phyloP scores from a whole-genome alignment of 2,797 vertebrate genomes.

The Loriculus beryllinus region DNA sequence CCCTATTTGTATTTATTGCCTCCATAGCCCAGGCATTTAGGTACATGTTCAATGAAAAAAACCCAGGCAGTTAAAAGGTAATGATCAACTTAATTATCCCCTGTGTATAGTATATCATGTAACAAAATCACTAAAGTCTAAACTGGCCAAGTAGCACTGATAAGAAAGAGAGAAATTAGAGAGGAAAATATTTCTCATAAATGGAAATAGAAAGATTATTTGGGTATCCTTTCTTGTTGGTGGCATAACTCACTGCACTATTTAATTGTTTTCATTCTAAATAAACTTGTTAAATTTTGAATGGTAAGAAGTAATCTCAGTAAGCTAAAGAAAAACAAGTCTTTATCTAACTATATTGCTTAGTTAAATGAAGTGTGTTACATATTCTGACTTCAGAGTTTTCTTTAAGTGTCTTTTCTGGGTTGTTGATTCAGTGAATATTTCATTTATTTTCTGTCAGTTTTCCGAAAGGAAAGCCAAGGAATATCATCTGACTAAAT shows the following conservation, averaged over 20 bases:
- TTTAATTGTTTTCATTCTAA: background rate
- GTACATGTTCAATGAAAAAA: background rate
- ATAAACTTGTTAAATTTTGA: background rate
- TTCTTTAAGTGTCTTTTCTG: background rate
- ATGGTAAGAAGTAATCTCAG: background rate
- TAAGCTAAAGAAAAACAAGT: background rate
- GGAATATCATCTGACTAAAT: constrained; percentile 61
- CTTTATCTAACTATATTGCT: background rate
- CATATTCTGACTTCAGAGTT: constrained; percentile 24
- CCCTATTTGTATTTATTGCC: background rate
- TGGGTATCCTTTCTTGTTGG: background rate
- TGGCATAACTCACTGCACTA: background rate
- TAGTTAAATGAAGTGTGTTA: background rate
- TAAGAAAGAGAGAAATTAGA: background rate
- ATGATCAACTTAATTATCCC: background rate
- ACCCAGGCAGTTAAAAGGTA: background rate
- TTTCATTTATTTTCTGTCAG: constrained; percentile 53
- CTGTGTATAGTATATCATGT: background rate
- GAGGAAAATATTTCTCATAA: background rate
- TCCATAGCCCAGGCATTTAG: background rate
- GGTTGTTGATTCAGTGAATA: constrained; percentile 18
- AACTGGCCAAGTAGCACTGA: background rate
- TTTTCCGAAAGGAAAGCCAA: constrained; percentile 46
- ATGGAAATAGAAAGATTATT: background rate
- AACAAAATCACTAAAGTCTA: background rate